These are phyloP conservation scores for Crotalus horridus DNA, from an alignment of 2,113 vertebrate genomes.

Conservation along the genomic window DNA sequence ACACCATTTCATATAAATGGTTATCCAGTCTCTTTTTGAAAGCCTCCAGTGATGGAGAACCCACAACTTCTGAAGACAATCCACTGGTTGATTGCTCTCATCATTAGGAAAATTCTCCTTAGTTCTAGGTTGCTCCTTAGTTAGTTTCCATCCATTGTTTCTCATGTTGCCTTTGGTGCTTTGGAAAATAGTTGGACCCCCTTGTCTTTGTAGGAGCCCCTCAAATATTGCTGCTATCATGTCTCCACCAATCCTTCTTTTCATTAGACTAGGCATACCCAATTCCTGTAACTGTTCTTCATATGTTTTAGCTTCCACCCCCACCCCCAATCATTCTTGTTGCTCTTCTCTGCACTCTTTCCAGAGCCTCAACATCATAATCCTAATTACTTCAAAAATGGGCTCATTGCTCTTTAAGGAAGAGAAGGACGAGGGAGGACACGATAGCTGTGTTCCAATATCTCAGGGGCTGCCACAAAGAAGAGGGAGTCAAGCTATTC, in stretches of 20 bases:
- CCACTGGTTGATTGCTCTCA: not conserved
- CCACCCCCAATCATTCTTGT: no score
- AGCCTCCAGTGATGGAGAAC: not conserved
- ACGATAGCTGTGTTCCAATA: no score
- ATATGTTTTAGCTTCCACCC: no score
- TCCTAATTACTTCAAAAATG: not conserved
- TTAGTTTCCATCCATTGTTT: not conserved
- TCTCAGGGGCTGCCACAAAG: no score
- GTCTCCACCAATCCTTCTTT: not conserved
- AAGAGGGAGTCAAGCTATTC: no score
- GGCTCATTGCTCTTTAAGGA: not conserved
- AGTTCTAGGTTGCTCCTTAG: not conserved
- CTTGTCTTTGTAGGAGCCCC: no score
- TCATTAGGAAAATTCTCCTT: not conserved
- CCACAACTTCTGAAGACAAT: not conserved
- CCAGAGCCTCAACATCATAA: no score
- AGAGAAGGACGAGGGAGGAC: no score
- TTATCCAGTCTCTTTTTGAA: not conserved
- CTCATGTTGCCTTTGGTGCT: not conserved
- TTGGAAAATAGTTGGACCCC: no score
- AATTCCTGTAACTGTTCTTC: no score
- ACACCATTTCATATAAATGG: not conserved
- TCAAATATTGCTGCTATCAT: not conserved
- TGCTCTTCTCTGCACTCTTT: no score
- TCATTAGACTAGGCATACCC: not conserved